phyloP scores from a whole-genome alignment of 2,113 vertebrate species.

The Brienomyrus brachyistius region DNA sequence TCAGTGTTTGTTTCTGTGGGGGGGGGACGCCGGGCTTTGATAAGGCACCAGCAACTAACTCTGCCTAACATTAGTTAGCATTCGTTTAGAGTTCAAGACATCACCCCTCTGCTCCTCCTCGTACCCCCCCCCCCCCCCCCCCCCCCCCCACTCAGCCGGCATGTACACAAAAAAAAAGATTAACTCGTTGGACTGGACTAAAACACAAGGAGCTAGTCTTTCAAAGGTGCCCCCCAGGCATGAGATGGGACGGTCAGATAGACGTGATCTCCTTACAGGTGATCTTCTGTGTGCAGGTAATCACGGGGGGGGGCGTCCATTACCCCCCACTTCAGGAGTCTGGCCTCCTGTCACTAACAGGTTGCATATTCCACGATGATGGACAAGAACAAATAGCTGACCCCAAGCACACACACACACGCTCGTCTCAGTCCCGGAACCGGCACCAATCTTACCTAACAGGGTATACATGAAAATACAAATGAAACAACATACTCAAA shows the following conservation, averaged over 20 bases:
- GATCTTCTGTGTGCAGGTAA: conserved; percentile 45
- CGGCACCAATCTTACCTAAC: too few species aligned
- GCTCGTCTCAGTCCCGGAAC: neutral
- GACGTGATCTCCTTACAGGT: conserved; percentile 40
- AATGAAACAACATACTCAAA: neutral
- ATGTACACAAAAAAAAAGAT: conserved; percentile 43
- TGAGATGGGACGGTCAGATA: conserved; percentile 40
- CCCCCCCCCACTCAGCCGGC: neutral
- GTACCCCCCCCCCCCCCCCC: too few species aligned
- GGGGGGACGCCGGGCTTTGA: neutral
- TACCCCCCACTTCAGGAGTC: neutral
- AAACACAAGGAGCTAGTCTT: conserved; percentile 51
- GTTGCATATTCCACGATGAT: neutral
- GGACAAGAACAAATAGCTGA: conserved; percentile 24
- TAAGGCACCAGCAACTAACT: neutral
- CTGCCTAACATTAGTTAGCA: neutral
- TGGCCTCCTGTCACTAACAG: neutral
- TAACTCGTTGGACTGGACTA: conserved; percentile 39
- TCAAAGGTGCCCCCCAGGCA: conserved; percentile 48
- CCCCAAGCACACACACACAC: neutral
- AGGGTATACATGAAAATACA: too few species aligned
- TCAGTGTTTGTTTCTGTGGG: neutral
- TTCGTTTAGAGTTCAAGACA: neutral
- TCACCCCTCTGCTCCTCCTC: neutral
- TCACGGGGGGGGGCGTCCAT: conserved; percentile 32